A percentile compares a stretch with the other conserved stretches of the same genome.
phyloP scores from a whole-genome alignment of 2,888 invertebrate species.

The Deilephila porcellus region DNA sequence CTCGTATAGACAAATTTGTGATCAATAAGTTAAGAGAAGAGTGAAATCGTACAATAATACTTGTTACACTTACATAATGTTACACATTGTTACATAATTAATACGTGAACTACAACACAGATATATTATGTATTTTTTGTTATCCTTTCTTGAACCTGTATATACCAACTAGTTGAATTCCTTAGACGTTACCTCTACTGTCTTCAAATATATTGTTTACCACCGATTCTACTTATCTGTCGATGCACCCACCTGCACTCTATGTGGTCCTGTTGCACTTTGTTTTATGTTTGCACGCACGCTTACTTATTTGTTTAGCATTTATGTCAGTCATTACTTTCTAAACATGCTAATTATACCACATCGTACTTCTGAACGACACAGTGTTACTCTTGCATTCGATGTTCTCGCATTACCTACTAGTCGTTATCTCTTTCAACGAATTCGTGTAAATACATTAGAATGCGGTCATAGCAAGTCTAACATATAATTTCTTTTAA shows the following conservation, averaged over 20 bases:
- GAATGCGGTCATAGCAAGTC: constrained; percentile 55
- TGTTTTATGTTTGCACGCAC: constrained; percentile 68
- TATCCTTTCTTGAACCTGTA: constrained; percentile 65
- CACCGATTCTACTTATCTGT: constrained; percentile 43
- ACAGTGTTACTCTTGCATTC: constrained; percentile 72
- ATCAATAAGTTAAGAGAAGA: constrained; percentile 74
- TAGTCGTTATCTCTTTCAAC: constrained; percentile 61
- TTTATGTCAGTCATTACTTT: constrained; percentile 55
- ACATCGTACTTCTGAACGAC: constrained; percentile 71
- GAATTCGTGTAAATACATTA: constrained; percentile 70
- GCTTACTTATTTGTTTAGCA: constrained; percentile 63
- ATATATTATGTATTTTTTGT: constrained; percentile 73
- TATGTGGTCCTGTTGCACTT: constrained; percentile 75
- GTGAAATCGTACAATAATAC: constrained; percentile 82
- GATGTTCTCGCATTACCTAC: constrained; percentile 68
- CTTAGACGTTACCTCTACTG: constrained; percentile 47
- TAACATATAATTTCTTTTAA: constrained; percentile 36
- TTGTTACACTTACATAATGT: constrained; percentile 79
- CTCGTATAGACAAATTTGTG: constrained; percentile 71
- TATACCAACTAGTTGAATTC: constrained; percentile 55
- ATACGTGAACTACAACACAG: constrained; percentile 71
- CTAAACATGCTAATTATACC: constrained; percentile 63
- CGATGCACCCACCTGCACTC: constrained; percentile 62
- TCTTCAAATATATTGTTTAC: constrained; percentile 48
- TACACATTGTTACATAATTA: constrained; percentile 77